Percentiles rank a stretch among this genome's conserved stretches.
Evolutionary conservation across 2,113 vertebrate genomes (phyloP).

Genomic region (Clarias magur): DNA sequence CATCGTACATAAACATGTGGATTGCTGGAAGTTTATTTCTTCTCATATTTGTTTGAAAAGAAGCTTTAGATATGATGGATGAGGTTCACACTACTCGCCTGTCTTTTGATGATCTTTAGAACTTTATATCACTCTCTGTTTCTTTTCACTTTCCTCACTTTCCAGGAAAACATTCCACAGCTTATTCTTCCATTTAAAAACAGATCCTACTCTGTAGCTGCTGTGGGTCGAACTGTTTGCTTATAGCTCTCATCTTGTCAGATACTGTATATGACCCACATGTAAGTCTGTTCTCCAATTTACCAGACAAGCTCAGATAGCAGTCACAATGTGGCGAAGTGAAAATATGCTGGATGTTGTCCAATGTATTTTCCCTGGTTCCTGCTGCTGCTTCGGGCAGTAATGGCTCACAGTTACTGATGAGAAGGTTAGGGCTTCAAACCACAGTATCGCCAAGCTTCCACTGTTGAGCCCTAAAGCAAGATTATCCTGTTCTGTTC

Average conservation of each 20-base stretch:
- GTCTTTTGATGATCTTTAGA: constrained; percentile 27
- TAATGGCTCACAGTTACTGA: too few relatives aligned
- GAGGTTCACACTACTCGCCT: constrained; percentile 30
- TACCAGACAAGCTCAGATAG: background rate
- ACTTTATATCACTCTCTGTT: constrained; percentile 30
- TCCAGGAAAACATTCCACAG: constrained; percentile 14
- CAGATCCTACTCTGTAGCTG: background rate
- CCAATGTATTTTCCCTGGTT: background rate
- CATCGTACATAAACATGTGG: constrained; percentile 20
- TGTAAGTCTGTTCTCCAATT: background rate
- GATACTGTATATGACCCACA: background rate
- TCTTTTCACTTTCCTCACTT: constrained; percentile 17
- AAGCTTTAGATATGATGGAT: constrained; percentile 28
- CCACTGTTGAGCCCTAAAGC: too few relatives aligned
- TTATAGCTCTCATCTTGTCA: background rate
- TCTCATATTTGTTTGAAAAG: constrained; percentile 37
- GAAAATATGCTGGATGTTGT: background rate
- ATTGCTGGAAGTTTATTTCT: constrained; percentile 29
- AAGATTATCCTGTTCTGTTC: too few relatives aligned
- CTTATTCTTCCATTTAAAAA: constrained; percentile 2
- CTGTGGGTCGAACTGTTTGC: background rate
- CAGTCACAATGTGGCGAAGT: background rate
- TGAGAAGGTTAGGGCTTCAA: too few relatives aligned
- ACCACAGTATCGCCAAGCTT: too few relatives aligned
- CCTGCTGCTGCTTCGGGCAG: too few relatives aligned